Evolutionary conservation across 2,888 invertebrate genomes (phyloP).

Genomic region (Sialis lutaria): DNA sequence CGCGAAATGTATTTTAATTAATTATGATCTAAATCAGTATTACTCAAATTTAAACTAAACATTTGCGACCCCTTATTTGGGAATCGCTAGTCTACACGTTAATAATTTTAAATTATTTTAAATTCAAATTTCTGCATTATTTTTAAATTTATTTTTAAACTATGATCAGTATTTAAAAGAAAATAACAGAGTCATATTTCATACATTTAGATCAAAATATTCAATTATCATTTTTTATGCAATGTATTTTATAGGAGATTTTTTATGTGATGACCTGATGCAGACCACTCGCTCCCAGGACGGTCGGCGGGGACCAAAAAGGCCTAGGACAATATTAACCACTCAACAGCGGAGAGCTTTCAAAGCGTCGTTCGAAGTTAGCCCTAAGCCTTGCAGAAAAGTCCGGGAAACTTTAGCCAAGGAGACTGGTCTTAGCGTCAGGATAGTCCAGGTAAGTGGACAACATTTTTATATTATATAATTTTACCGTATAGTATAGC

Average conservation of each 20-base stretch:
- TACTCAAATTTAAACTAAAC: too few relatives aligned
- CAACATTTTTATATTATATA: not conserved
- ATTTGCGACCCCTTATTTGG: too few relatives aligned
- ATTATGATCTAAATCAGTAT: too few relatives aligned
- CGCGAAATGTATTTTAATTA: too few relatives aligned
- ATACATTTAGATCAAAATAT: too few relatives aligned
- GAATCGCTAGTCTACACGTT: too few relatives aligned
- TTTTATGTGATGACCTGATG: conserved; percentile 39
- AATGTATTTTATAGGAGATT: conserved; percentile 25
- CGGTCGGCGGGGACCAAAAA: conserved; percentile 57
- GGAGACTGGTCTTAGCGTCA: conserved; percentile 66
- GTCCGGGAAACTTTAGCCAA: conserved; percentile 66
- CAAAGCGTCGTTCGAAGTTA: conserved; percentile 71
- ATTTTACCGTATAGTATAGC: too few relatives aligned
- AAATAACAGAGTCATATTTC: too few relatives aligned
- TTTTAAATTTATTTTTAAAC: too few relatives aligned
- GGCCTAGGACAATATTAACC: conserved; percentile 69
- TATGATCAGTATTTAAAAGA: too few relatives aligned
- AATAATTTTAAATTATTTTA: too few relatives aligned
- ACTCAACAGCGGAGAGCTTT: conserved; percentile 68
- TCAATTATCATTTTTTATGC: not conserved
- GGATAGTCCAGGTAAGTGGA: conserved; percentile 58
- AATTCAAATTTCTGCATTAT: too few relatives aligned
- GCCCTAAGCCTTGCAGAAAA: conserved; percentile 70
- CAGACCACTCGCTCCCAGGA: conserved; percentile 37